Conservation (phyloP, 2,113 vertebrate genomes). For the Nyctereutes procyonoides region DNA sequence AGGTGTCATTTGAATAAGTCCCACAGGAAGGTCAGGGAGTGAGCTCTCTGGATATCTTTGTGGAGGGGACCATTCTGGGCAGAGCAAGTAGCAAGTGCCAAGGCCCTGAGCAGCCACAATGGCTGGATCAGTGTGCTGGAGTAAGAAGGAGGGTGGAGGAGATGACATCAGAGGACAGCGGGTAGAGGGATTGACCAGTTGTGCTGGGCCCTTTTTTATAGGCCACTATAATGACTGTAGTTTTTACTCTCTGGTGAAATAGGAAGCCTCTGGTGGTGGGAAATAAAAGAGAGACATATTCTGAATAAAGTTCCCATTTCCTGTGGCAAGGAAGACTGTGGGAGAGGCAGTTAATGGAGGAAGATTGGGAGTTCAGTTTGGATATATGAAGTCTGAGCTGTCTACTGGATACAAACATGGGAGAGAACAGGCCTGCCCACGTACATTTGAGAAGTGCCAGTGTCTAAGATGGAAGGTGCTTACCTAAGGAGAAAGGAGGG, state of each 20-base stretch:
- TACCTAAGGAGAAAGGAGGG: neutral
- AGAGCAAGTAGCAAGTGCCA: neutral
- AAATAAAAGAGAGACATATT: neutral
- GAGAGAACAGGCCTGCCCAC: neutral
- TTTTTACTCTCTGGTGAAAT: neutral
- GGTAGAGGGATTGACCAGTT: neutral
- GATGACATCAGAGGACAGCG: neutral
- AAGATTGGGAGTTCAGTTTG: neutral
- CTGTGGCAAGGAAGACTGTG: neutral
- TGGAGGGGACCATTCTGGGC: neutral
- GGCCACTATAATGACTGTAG: neutral
- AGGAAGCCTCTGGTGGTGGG: neutral
- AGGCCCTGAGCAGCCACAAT: neutral
- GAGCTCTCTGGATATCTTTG: neutral
- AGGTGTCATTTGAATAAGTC: neutral
- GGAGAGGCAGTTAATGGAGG: neutral
- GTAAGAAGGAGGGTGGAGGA: neutral
- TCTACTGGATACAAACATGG: neutral
- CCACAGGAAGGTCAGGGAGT: neutral
- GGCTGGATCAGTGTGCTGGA: neutral
- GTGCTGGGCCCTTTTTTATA: neutral
- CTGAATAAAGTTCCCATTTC: neutral
- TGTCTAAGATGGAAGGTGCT: neutral
- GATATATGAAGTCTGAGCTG: neutral
- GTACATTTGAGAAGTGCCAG: neutral